A percentile compares a stretch with the other conserved stretches of the same genome.
phyloP scores from a whole-genome alignment of 2,797 vertebrate genomes.

The Pyrrhura leucotis region DNA sequence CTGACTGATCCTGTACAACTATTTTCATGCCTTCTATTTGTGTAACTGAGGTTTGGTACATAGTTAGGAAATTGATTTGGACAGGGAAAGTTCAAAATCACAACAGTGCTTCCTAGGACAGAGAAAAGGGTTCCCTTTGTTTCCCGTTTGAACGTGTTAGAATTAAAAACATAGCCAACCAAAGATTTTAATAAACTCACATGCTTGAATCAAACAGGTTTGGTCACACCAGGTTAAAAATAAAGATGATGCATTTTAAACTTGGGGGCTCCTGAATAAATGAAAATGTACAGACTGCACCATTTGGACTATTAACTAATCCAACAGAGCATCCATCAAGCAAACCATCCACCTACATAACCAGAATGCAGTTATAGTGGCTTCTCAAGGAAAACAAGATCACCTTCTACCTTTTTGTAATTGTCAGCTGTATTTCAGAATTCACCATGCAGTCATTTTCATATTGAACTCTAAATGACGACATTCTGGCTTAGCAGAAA shows the following conservation, averaged over 20 bases:
- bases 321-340: background rate
- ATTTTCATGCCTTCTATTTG: background rate
- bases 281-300: background rate
- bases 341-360: background rate
- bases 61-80: background rate
- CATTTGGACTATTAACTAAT: background rate
- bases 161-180: background rate
- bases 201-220: background rate
- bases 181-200: background rate
- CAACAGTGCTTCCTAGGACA: background rate
- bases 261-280: background rate
- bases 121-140: background rate
- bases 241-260: background rate
- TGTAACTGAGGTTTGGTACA: background rate
- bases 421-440: conserved; percentile 1
- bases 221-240: background rate
- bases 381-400: conserved; percentile 27
- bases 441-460: background rate
- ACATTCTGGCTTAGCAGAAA: background rate
- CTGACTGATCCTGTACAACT: background rate
- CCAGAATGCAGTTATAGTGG: background rate
- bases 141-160: background rate
- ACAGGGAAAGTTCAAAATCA: background rate
- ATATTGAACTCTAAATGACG: background rate
- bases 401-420: background rate